A percentile compares a stretch with the other conserved stretches of the same genome.
phyloP scores from a whole-genome alignment of 35 echinoderm and acorn worm genomes.

The Ophioderma brevispina region DNA sequence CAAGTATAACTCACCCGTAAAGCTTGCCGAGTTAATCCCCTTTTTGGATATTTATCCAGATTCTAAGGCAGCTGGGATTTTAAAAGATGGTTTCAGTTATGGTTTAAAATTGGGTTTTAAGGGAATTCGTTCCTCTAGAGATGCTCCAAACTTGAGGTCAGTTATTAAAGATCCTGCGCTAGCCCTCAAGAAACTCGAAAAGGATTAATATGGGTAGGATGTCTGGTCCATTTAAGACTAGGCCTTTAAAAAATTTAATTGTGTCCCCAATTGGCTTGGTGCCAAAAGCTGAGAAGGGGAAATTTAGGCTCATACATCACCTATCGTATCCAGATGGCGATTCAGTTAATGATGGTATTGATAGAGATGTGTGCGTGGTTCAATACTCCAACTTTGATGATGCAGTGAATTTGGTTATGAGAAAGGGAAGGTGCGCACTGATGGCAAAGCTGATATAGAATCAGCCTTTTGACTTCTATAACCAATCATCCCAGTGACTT shows the following conservation, averaged over 20 bases:
- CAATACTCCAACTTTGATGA: constrained; percentile 18
- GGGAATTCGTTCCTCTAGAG: not conserved
- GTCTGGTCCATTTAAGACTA: not conserved
- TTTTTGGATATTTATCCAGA: not conserved
- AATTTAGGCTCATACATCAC: constrained; percentile 2
- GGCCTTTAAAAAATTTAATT: not conserved
- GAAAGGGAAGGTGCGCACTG: not conserved
- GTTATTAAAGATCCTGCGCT: not conserved
- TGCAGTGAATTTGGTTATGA: not conserved
- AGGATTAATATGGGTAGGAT: constrained; percentile 12
- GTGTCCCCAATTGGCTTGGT: constrained; percentile 16
- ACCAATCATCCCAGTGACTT: no score
- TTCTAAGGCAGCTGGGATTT: not conserved
- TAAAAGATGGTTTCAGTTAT: not conserved
- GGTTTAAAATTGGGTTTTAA: constrained; percentile 1
- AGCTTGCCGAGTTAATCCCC: not conserved
- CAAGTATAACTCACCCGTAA: not conserved
- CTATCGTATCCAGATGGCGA: not conserved
- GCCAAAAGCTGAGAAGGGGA: not conserved
- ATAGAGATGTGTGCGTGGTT: not conserved
- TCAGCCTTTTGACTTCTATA: no score
- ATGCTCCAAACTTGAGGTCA: constrained; percentile 11
- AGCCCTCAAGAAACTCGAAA: not conserved
- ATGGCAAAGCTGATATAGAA: no score
- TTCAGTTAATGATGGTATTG: constrained; percentile 8